Conservation (phyloP, 2,113 vertebrate genomes). For the Saguinus imperator region DNA sequence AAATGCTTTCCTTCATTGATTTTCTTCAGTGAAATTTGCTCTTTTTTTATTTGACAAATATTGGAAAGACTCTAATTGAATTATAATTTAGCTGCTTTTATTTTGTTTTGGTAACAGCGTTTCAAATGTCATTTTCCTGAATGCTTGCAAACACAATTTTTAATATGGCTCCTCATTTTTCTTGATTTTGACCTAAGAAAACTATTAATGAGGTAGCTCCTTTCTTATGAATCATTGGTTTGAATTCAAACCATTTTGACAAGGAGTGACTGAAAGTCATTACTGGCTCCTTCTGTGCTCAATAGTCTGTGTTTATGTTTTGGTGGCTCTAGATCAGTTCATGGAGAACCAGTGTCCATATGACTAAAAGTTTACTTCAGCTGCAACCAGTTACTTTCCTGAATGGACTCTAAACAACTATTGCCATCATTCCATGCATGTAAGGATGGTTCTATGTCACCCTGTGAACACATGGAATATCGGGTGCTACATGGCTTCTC, state of each 20-base stretch:
- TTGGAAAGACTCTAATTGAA: conserved; percentile 34
- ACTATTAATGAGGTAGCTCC: background rate
- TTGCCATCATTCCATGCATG: background rate
- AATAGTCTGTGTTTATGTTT: conserved; percentile 40
- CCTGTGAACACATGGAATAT: background rate
- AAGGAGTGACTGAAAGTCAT: conserved; percentile 43
- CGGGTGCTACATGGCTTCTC: background rate
- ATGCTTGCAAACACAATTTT: conserved; percentile 16
- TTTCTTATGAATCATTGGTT: conserved; percentile 32
- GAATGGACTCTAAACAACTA: background rate
- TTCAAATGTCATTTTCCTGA: conserved; percentile 57
- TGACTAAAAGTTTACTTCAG: conserved; percentile 51
- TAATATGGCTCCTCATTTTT: conserved; percentile 37
- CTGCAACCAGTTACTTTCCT: background rate
- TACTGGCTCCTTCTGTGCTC: background rate
- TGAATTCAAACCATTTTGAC: conserved; percentile 40
- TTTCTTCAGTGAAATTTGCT: conserved; percentile 49
- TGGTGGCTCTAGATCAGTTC: background rate
- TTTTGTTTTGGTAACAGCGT: conserved; percentile 50
- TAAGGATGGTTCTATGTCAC: background rate
- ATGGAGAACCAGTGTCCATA: conserved; percentile 25
- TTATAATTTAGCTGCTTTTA: conserved; percentile 52
- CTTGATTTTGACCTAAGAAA: conserved; percentile 53
- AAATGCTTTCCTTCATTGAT: conserved; percentile 46
- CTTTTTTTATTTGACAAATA: conserved; percentile 60